A percentile compares a stretch with the other conserved stretches of the same genome.
Conservation (phyloP, 2,113 vertebrate species). For the Siniperca chuatsi region DNA sequence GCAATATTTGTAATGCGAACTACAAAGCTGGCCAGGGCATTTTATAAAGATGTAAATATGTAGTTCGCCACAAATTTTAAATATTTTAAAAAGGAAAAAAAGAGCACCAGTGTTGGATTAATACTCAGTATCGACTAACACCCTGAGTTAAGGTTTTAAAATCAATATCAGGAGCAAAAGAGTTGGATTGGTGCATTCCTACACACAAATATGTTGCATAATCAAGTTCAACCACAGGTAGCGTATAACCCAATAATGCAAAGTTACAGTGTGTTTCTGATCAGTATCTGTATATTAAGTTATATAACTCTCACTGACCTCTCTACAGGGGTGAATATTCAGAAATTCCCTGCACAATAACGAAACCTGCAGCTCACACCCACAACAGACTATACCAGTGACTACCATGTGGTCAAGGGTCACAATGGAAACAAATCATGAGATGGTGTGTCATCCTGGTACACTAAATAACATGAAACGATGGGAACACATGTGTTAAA, state of each 20-base stretch:
- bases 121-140: neutral
- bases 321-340: neutral
- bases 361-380: conserved; percentile 18
- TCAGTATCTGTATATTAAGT: conserved; percentile 1
- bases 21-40: too few species aligned
- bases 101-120: neutral
- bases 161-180: neutral
- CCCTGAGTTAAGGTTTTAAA: neutral
- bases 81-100: neutral
- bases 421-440: conserved; percentile 19
- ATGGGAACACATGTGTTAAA: neutral
- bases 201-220: conserved; percentile 26
- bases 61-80: neutral
- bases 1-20: too few species aligned
- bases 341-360: conserved; percentile 8
- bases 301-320: neutral
- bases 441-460: conserved; percentile 1
- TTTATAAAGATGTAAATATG: too few species aligned
- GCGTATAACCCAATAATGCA: neutral
- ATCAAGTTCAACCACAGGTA: neutral
- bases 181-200: neutral
- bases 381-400: neutral
- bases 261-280: neutral
- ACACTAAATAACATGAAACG: neutral
- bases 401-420: conserved; percentile 21